Evolutionary conservation across 2,113 vertebrate genomes (phyloP).

Genomic region (Empidonax alnorum): DNA sequence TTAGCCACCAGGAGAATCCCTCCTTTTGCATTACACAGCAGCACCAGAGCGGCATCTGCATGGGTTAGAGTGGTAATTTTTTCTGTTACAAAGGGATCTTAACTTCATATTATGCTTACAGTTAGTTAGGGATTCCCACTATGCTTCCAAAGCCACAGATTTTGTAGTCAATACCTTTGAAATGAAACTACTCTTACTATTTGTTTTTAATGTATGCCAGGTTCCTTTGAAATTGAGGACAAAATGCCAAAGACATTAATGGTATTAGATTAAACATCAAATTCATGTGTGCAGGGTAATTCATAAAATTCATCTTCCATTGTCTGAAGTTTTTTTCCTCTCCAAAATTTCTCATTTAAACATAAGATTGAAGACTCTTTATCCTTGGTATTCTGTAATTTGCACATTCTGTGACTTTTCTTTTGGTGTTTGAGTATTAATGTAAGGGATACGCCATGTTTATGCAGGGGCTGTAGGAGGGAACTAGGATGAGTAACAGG

Average conservation of each 20-base stretch:
- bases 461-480: neutral
- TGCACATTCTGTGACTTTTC: neutral
- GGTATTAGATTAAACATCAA: neutral
- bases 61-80: neutral
- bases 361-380: neutral
- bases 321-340: neutral
- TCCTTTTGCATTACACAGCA: neutral
- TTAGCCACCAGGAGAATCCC: neutral
- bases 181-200: neutral
- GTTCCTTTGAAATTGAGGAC: neutral
- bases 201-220: neutral
- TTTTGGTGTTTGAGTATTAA: neutral
- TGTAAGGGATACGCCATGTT: neutral
- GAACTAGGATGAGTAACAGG: fast-evolving
- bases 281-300: neutral
- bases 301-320: fast-evolving
- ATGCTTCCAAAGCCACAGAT: neutral
- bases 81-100: neutral
- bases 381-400: neutral
- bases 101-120: neutral
- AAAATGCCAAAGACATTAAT: neutral
- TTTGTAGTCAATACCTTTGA: neutral
- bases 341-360: neutral
- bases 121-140: neutral
- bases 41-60: neutral